Evolutionary conservation across 2,113 vertebrate species (phyloP).

Genomic region (Henicopernis longicauda): DNA sequence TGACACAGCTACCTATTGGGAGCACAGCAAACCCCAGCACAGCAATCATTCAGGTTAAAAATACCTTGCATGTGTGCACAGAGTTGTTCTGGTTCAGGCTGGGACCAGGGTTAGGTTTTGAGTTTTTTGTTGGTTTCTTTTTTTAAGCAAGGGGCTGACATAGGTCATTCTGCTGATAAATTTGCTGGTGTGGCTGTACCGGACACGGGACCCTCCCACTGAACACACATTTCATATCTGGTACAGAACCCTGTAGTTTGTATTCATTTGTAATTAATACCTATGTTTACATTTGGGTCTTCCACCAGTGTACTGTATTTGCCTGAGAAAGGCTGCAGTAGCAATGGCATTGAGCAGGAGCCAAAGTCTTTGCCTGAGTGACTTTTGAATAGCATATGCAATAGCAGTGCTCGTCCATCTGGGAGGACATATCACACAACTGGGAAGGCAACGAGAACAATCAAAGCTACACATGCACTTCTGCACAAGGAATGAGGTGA

Average conservation of each 20-base stretch:
- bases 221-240: not conserved
- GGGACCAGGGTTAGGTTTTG: not conserved
- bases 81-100: not conserved
- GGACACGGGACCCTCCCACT: not conserved
- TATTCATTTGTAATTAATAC: not conserved
- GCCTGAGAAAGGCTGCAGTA: not conserved
- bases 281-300: not conserved
- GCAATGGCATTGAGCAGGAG: not conserved
- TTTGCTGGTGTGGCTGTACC: not conserved
- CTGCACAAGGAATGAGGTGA: not conserved
- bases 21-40: not conserved
- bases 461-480: not conserved
- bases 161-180: not conserved
- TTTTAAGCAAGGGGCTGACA: not conserved
- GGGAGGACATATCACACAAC: not conserved
- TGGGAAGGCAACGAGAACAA: not conserved
- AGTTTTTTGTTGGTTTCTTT: not conserved
- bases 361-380: not conserved
- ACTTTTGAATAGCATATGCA: not conserved
- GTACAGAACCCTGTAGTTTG: not conserved
- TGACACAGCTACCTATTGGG: not conserved
- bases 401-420: accelerated
- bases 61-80: accelerated
- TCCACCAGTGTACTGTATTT: not conserved
- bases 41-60: not conserved